Evolutionary conservation across 2,113 vertebrate species (phyloP), one percentile per base, ranked within the genome.

Genomic region (Atrichornis clamosus): DNA sequence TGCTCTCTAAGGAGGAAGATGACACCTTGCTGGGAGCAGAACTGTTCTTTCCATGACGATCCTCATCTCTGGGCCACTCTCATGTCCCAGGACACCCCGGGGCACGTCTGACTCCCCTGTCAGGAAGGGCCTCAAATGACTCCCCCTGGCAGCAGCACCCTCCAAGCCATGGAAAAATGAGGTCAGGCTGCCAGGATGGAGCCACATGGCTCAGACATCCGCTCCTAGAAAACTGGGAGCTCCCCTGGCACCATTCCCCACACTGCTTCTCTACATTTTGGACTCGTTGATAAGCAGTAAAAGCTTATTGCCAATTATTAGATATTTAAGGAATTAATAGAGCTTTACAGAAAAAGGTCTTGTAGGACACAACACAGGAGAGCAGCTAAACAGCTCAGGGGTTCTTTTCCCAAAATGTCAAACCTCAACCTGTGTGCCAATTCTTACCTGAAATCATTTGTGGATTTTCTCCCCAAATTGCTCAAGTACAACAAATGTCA

Each of bases 81-180:
- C 37, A 58, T 33, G 32, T 21, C 20, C 14, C 13, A 16, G 23
- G 23, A 32, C 56, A 50, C 33, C 6, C 1, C 7, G 47, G 16
- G 39, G 30, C 11, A 50, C 0, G 0, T 9, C 24, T 0, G 0
- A 17, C 18, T 49, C 7, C 24, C 22, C 33, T 13, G 9, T 32
- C 11, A 68, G 21, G 13, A 75, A 37, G n/a, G n/a, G n/a, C 52
- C 58, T 46, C 30, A 32, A 55, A 41, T 3, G 8, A 55, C 19
- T n/a, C 15, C 12, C 52, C 23, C 5, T 5, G 24, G 32, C 58
- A 73, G 21, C 7, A 23, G 79, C 10, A 3, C 9, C 14, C 21
- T 56, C 50, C 6, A 11, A 35, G 37, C 0, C 0, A 56, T 2
- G 3, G 47, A 55, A 60, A 47, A 67, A 42, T 22, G 8, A 72